Conservation (phyloP, 2,113 vertebrate genomes). For the Apus apus region DNA sequence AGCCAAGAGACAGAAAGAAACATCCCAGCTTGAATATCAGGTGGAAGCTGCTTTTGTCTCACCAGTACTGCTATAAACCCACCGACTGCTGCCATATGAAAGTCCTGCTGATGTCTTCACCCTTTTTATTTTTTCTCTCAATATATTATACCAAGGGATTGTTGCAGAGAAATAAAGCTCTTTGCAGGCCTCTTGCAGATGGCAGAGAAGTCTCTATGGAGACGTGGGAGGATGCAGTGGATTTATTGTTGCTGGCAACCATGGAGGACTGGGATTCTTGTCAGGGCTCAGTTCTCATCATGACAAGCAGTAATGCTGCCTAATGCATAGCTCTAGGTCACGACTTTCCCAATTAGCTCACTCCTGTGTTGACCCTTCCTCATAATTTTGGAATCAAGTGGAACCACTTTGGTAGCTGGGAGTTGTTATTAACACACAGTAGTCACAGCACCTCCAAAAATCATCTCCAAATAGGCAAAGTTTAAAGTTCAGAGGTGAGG, state of each 20-base stretch:
- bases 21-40: background rate
- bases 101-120: background rate
- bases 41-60: background rate
- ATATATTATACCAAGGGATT: background rate
- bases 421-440: background rate
- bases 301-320: background rate
- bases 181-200: background rate
- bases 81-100: accelerated
- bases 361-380: accelerated
- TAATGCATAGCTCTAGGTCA: accelerated
- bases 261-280: accelerated
- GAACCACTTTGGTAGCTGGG: accelerated
- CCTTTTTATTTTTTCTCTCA: background rate
- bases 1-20: background rate
- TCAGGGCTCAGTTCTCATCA: background rate
- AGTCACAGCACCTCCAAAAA: background rate
- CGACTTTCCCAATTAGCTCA: background rate
- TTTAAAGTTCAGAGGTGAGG: background rate
- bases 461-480: background rate
- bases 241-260: background rate
- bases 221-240: accelerated
- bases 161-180: background rate
- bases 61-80: background rate
- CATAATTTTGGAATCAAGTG: background rate
- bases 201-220: constrained; percentile 30